These are phyloP conservation scores for Drosophila nasuta DNA, from an alignment of 1,140 invertebrate species.

Conservation along the genomic window DNA sequence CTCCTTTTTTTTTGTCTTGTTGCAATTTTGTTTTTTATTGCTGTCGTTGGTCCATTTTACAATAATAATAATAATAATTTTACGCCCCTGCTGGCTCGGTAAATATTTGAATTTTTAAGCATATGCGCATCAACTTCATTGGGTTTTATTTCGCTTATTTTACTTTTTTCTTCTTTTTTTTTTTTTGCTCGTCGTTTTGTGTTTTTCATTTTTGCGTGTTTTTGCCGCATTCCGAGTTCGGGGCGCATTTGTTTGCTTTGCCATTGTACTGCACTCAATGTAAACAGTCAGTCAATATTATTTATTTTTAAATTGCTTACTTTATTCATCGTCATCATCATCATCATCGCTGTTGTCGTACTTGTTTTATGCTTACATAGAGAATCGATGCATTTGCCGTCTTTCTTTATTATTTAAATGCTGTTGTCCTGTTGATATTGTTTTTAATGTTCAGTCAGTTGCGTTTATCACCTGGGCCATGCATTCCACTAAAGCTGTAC, in stretches of 20 bases:
- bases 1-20: conserved; percentile 27
- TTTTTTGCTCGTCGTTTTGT: not conserved
- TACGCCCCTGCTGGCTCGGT: conserved; percentile 56
- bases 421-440: conserved; percentile 10
- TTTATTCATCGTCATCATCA: conserved; percentile 5
- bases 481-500: not conserved
- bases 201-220: not conserved
- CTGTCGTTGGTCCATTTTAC: conserved; percentile 58
- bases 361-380: not conserved
- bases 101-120: conserved; percentile 78
- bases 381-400: conserved; percentile 4
- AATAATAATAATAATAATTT: conserved; percentile 75
- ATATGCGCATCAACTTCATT: conserved; percentile 65
- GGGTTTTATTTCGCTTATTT: conserved; percentile 17
- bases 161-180: conserved; percentile 19
- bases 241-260: conserved; percentile 21
- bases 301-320: conserved; percentile 44
- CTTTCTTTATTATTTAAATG: conserved; percentile 11
- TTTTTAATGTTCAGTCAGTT: conserved; percentile 9
- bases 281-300: conserved; percentile 43
- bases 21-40: conserved; percentile 27
- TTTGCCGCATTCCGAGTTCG: not conserved
- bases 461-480: not conserved
- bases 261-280: conserved; percentile 26
- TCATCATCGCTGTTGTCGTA: too few relatives aligned